These are phyloP conservation scores for Polydesmus complanatus DNA, from an alignment of 2,888 invertebrate genomes.

Conservation along the genomic window DNA sequence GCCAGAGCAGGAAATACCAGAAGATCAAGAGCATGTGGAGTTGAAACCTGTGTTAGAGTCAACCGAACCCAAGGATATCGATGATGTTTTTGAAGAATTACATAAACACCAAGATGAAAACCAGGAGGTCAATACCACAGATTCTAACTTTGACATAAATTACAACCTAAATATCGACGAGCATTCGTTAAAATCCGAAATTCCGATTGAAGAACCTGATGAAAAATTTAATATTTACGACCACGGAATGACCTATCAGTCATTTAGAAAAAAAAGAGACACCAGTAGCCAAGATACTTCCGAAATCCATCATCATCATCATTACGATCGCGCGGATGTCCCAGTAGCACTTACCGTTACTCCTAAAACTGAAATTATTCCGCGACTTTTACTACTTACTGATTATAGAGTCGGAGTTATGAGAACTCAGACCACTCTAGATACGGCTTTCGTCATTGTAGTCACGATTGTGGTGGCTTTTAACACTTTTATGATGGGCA, in stretches of 20 bases:
- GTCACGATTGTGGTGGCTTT: constrained; percentile 29
- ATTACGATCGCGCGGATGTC: not conserved
- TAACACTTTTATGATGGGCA: constrained; percentile 36
- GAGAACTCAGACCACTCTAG: constrained; percentile 1
- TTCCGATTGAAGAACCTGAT: too few species aligned
- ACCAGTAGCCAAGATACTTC: not conserved
- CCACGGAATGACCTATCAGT: too few species aligned
- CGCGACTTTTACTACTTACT: not conserved
- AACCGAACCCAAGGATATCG: not conserved
- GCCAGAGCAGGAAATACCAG: not conserved
- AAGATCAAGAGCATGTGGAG: not conserved
- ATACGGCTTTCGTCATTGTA: constrained; percentile 27
- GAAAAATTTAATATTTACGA: too few species aligned
- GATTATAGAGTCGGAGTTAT: not conserved
- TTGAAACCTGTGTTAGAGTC: not conserved
- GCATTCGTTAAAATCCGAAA: too few species aligned
- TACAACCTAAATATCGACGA: too few species aligned
- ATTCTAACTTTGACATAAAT: too few species aligned
- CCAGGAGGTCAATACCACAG: too few species aligned
- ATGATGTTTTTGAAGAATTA: too few species aligned
- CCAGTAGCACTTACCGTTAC: not conserved
- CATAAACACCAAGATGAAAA: not conserved
- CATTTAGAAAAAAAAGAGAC: too few species aligned
- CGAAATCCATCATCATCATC: not conserved
- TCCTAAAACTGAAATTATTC: not conserved